Percentiles rank a stretch among this genome's conserved stretches.
phyloP scores from a whole-genome alignment of 2,113 vertebrate species.

The Romanogobio albipinnatus region DNA sequence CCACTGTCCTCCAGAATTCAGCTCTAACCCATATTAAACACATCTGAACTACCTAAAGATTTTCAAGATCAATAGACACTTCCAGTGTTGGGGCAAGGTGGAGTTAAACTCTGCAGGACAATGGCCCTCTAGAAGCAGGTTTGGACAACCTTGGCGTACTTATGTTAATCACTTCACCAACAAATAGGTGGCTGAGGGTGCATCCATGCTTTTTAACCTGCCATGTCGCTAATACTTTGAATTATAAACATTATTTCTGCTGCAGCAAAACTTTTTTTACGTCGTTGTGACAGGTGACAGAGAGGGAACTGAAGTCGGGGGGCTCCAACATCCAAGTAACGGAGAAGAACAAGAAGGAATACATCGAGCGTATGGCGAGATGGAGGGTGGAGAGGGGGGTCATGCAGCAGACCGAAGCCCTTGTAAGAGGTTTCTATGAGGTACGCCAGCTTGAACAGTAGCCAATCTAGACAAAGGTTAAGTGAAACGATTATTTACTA shows the following conservation, averaged over 20 bases:
- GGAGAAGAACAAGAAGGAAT: slow-evolving; percentile 99
- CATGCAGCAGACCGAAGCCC: slow-evolving; percentile 92
- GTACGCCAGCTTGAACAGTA: slow-evolving; percentile 65
- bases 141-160: neutral
- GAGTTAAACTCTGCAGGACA: neutral
- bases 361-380: slow-evolving; percentile 97
- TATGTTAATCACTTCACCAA: neutral
- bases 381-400: slow-evolving; percentile 94
- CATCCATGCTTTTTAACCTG: neutral
- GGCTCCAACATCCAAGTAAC: slow-evolving; percentile 95
- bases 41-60: neutral
- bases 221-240: neutral
- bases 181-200: neutral
- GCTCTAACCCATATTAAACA: neutral
- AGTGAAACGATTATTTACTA: neutral
- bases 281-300: slow-evolving; percentile 83
- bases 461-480: neutral
- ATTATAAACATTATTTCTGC: neutral
- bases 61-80: neutral
- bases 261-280: neutral
- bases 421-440: slow-evolving; percentile 97
- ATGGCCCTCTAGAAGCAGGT: neutral
- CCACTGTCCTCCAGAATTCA: neutral
- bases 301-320: slow-evolving; percentile 94
- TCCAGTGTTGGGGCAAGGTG: neutral